Conservation (phyloP, 2,888 invertebrate species). For the Drosophila austrosaltans region DNA sequence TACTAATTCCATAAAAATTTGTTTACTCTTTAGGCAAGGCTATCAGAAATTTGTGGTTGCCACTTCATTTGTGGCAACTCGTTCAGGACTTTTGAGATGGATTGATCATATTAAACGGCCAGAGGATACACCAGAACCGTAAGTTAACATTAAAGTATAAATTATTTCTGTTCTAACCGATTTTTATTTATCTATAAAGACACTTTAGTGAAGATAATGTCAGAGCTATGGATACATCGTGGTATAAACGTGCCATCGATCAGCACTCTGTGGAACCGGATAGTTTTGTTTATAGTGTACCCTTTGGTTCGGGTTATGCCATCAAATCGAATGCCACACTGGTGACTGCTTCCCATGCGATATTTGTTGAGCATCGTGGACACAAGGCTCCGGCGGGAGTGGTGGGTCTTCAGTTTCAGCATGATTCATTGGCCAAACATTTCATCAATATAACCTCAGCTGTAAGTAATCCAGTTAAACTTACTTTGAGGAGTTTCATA, state of each 20-base stretch:
- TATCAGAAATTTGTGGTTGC: slow-evolving; percentile 94
- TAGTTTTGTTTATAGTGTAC: slow-evolving; percentile 93
- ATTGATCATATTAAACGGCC: slow-evolving; percentile 88
- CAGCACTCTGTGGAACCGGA: slow-evolving; percentile 93
- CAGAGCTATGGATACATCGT: slow-evolving; percentile 93
- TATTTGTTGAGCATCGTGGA: slow-evolving; percentile 92
- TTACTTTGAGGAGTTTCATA: background rate
- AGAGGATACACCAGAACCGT: slow-evolving; percentile 88
- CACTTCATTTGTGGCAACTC: slow-evolving; percentile 94
- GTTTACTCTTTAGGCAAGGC: slow-evolving; percentile 89
- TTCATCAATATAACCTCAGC: slow-evolving; percentile 95
- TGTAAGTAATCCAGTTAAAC: slow-evolving; percentile 84
- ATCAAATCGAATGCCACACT: slow-evolving; percentile 86
- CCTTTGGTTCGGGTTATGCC: slow-evolving; percentile 83
- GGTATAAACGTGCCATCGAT: slow-evolving; percentile 96
- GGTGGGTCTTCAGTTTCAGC: slow-evolving; percentile 94
- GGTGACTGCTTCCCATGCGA: slow-evolving; percentile 95
- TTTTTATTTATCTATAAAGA: slow-evolving; percentile 82
- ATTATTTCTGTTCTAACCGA: background rate
- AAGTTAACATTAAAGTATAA: slow-evolving; percentile 75
- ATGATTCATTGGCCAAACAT: slow-evolving; percentile 91
- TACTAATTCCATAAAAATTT: slow-evolving; percentile 43
- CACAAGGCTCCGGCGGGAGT: slow-evolving; percentile 95
- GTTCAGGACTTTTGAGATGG: slow-evolving; percentile 95
- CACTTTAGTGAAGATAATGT: slow-evolving; percentile 92